phyloP scores from a whole-genome alignment of 2,113 vertebrate species.

The Heterocephalus glaber region DNA sequence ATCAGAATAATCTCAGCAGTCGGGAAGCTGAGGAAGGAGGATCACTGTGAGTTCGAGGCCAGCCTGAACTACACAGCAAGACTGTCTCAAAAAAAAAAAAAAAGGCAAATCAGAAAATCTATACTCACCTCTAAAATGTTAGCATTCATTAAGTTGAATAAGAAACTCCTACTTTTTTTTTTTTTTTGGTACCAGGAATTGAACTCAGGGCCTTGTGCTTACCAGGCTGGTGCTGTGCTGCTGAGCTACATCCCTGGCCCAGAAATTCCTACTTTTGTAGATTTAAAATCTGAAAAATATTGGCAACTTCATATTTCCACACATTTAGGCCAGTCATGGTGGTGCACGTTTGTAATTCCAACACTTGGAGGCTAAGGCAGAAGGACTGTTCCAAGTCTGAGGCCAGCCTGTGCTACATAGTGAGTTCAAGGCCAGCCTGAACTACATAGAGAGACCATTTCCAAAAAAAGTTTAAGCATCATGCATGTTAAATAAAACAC shows the following conservation, averaged over 20 bases:
- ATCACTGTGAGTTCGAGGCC: too few relatives aligned
- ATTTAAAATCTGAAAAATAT: conserved; percentile 24
- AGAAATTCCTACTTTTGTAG: neutral
- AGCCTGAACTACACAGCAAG: too few relatives aligned
- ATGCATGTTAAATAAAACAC: neutral
- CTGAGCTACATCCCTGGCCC: too few relatives aligned
- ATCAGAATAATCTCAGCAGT: too few relatives aligned
- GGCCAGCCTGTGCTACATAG: neutral
- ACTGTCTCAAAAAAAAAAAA: too few relatives aligned
- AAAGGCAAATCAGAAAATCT: too few relatives aligned
- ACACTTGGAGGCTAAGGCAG: too few relatives aligned
- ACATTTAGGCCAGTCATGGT: neutral
- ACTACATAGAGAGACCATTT: neutral
- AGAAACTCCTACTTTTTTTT: neutral
- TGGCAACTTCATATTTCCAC: neutral
- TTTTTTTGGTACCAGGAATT: too few relatives aligned
- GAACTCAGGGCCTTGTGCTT: too few relatives aligned
- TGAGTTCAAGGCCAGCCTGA: neutral
- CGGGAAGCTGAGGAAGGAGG: too few relatives aligned
- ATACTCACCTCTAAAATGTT: neutral
- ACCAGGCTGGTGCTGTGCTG: too few relatives aligned
- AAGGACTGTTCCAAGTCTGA: neutral
- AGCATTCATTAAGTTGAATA: neutral
- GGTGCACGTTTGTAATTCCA: too few relatives aligned
- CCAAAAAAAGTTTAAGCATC: neutral